Percentiles rank a stretch among this genome's conserved stretches.
Conservation (phyloP, 2,797 vertebrate species). For the Trachops cirrhosus region DNA sequence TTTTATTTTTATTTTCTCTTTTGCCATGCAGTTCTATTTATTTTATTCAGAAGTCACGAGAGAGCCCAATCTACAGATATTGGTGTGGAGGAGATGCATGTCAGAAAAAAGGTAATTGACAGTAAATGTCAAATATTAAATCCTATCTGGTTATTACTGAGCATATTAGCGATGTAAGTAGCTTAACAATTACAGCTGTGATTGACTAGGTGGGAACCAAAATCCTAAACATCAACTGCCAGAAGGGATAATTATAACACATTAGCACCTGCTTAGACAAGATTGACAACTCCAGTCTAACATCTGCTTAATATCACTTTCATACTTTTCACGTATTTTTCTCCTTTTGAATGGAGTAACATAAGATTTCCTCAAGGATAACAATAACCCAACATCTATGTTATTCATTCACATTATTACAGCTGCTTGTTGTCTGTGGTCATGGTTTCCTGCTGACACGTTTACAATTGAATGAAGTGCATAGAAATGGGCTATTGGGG, state of each 20-base stretch:
- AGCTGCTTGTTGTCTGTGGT: slow-evolving; percentile 76
- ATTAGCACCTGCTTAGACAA: slow-evolving; percentile 88
- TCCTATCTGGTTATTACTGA: slow-evolving; percentile 88
- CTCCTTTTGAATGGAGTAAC: slow-evolving; percentile 80
- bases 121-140: slow-evolving; percentile 88
- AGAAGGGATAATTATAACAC: slow-evolving; percentile 89
- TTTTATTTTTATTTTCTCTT: slow-evolving; percentile 59
- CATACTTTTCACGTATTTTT: slow-evolving; percentile 80
- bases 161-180: slow-evolving; percentile 86
- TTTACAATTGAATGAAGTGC: slow-evolving; percentile 67
- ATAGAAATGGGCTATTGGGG: slow-evolving; percentile 53
- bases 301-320: slow-evolving; percentile 87
- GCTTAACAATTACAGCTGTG: slow-evolving; percentile 88
- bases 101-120: slow-evolving; percentile 86
- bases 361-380: slow-evolving; percentile 79
- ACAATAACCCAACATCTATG: slow-evolving; percentile 80
- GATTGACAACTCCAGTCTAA: slow-evolving; percentile 86
- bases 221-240: slow-evolving; percentile 88
- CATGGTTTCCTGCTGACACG: slow-evolving; percentile 76
- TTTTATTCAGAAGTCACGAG: slow-evolving; percentile 72
- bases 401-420: slow-evolving; percentile 68
- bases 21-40: slow-evolving; percentile 68
- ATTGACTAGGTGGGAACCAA: slow-evolving; percentile 90
- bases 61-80: slow-evolving; percentile 78
- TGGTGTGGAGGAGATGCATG: slow-evolving; percentile 76